Evolutionary conservation across 2,797 vertebrate species (phyloP).

Genomic region (Cuniculus paca): DNA sequence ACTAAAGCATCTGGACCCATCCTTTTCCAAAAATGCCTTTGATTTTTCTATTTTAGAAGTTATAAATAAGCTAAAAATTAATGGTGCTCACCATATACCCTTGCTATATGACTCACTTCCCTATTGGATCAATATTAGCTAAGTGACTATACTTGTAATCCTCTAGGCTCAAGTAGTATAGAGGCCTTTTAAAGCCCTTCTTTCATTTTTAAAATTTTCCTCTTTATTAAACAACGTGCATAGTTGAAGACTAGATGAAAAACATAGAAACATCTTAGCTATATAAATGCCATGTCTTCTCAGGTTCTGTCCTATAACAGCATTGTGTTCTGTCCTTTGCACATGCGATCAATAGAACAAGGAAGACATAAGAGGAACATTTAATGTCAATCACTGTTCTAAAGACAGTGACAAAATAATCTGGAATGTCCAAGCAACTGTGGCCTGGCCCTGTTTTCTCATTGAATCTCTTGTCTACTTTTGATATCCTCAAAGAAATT

Average conservation of each 20-base stretch:
- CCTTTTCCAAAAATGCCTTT: not conserved
- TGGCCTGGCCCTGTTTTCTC: not conserved
- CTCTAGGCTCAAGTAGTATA: not conserved
- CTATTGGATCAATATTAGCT: not conserved
- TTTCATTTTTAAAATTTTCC: not conserved
- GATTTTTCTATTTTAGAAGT: not conserved
- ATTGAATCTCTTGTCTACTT: not conserved
- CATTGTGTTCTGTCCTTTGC: not conserved
- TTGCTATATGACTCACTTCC: not conserved
- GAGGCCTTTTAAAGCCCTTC: not conserved
- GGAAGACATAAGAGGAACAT: not conserved
- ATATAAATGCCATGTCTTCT: not conserved
- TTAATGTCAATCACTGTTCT: not conserved
- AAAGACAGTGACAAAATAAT: slow-evolving; percentile 12
- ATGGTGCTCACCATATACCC: not conserved
- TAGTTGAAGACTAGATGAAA: not conserved
- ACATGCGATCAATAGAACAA: not conserved
- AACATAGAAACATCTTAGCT: not conserved
- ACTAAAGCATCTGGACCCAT: not conserved
- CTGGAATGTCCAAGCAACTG: slow-evolving; percentile 19
- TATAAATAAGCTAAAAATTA: not conserved
- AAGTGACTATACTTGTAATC: not conserved
- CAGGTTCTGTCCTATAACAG: not conserved
- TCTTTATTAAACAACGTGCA: not conserved
- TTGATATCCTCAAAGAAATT: not conserved